phyloP scores from a whole-genome alignment of 2,888 invertebrate species.

The Sinotaia quadrata region DNA sequence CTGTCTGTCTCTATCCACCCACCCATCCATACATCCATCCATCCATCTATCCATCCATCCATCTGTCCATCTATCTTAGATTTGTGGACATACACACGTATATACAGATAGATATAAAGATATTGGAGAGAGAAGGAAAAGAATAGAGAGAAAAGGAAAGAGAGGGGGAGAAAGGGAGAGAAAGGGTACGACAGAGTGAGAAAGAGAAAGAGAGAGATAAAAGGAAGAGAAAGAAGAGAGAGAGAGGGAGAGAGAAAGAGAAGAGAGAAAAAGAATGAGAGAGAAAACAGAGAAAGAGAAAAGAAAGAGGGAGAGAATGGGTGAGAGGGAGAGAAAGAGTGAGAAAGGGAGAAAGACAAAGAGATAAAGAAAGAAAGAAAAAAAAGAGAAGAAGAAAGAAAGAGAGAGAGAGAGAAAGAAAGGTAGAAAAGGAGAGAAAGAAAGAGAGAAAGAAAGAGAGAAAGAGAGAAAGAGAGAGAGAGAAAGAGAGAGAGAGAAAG shows the following conservation, averaged over 20 bases:
- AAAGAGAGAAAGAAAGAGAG: neutral
- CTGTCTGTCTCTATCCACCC: no score
- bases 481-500: neutral
- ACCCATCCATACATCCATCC: no score
- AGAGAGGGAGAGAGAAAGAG: neutral
- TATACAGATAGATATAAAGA: neutral
- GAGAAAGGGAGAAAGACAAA: neutral
- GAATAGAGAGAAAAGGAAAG: conserved; percentile 1
- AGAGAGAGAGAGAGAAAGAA: neutral
- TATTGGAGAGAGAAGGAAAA: neutral
- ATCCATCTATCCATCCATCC: no score
- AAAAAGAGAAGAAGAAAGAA: neutral
- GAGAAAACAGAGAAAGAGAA: neutral
- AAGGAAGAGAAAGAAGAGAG: neutral
- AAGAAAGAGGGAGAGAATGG: neutral
- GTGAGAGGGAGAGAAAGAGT: neutral
- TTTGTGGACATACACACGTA: conserved; percentile 8
- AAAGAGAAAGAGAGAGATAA: conserved; percentile 21
- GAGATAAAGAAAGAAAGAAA: neutral
- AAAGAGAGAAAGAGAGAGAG: neutral
- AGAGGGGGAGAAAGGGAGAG: conserved; percentile 19
- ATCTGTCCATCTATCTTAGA: no score
- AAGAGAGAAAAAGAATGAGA: neutral
- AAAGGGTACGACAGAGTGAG: conserved; percentile 11
- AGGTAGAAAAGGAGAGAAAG: neutral